A percentile compares a stretch with the other conserved stretches of the same genome.
These are phyloP conservation scores for Mormyrus iriodes DNA, from an alignment of 2,113 vertebrate genomes.

Conservation along the genomic window DNA sequence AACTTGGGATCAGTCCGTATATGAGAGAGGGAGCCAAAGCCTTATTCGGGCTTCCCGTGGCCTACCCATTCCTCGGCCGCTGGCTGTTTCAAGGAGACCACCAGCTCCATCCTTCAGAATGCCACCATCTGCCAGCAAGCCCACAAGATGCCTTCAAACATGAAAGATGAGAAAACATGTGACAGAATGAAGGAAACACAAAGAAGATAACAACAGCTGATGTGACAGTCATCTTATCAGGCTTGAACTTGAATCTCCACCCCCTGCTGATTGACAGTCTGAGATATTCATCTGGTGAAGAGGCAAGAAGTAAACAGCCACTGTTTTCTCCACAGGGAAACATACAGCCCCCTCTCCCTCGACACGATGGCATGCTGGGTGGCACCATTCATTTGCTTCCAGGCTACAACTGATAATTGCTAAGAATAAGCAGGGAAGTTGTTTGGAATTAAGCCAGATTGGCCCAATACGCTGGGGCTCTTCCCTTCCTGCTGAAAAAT, in stretches of 20 bases:
- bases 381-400: not conserved
- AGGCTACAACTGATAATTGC: not conserved
- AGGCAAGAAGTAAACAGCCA: not conserved
- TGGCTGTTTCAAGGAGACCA: not conserved
- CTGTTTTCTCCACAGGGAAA: not conserved
- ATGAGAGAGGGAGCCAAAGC: not conserved
- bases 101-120: not conserved
- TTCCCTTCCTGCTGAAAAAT: constrained; percentile 1
- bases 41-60: not conserved
- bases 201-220: not conserved
- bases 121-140: not conserved
- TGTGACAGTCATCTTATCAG: not conserved
- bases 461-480: not conserved
- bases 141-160: not conserved
- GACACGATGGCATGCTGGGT: constrained; percentile 5
- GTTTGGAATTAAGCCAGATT: constrained; percentile 9
- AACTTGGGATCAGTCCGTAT: not conserved
- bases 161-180: not conserved
- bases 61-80: not conserved
- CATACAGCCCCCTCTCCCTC: not conserved
- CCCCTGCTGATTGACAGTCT: not conserved
- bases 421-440: not conserved
- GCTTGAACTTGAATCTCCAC: not conserved
- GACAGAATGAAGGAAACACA: not conserved
- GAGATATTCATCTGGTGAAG: not conserved